phyloP scores from a whole-genome alignment of 2,113 vertebrate species.

The Pseudopodoces humilis region DNA sequence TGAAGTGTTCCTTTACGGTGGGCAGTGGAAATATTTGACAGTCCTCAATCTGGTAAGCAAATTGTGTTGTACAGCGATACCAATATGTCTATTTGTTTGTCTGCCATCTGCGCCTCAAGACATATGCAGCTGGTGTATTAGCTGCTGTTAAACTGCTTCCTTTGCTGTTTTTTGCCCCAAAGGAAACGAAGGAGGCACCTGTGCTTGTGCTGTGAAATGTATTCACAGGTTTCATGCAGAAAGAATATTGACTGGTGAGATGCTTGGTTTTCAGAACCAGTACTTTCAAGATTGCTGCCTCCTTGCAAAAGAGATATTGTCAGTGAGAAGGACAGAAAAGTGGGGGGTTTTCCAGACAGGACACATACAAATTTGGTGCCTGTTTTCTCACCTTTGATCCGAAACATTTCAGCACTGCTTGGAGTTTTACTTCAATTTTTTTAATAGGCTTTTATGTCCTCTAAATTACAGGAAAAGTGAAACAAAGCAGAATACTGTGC shows the following conservation, averaged over 20 bases:
- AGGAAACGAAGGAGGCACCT: background rate
- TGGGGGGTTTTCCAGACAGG: background rate
- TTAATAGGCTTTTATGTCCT: background rate
- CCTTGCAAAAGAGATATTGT: background rate
- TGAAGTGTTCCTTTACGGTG: slow-evolving; percentile 57
- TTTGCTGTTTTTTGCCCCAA: background rate
- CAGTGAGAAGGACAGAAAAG: background rate
- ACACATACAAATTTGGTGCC: background rate
- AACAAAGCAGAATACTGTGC: background rate
- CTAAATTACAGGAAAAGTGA: background rate
- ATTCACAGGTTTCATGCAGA: background rate
- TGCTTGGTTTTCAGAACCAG: background rate
- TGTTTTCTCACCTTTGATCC: background rate
- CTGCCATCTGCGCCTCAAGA: slow-evolving; percentile 30
- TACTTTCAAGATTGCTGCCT: background rate
- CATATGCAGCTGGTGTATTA: slow-evolving; percentile 42
- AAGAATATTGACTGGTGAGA: background rate
- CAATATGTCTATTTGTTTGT: slow-evolving; percentile 43
- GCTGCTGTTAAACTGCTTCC: slow-evolving; percentile 46
- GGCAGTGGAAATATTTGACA: slow-evolving; percentile 78
- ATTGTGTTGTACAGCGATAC: background rate
- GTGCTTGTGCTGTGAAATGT: background rate
- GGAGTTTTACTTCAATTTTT: background rate
- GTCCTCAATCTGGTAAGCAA: slow-evolving; percentile 81
- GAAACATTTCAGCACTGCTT: background rate